Evolutionary conservation across 2,113 vertebrate species (phyloP).

Genomic region (Phocoena sinus): DNA sequence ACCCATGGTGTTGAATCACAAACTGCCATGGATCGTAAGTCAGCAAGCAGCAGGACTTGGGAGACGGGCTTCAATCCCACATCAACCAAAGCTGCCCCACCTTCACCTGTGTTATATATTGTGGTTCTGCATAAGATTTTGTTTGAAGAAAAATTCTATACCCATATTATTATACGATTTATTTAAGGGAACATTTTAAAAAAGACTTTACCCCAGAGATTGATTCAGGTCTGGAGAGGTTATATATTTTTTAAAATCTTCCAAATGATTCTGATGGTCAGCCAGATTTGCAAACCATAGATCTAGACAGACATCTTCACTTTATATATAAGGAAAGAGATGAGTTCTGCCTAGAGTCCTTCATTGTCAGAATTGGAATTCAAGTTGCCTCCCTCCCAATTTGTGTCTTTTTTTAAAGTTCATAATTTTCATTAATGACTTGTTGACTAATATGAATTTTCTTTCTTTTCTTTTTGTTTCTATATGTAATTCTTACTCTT

Average conservation of each 20-base stretch:
- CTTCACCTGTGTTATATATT: not conserved
- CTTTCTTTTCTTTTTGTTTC: not conserved
- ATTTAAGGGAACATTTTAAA: not conserved
- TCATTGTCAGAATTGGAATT: not conserved
- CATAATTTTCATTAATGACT: not conserved
- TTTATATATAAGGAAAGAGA: not conserved
- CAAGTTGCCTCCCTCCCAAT: not conserved
- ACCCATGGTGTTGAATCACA: not conserved
- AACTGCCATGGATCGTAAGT: not conserved
- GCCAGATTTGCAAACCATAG: not conserved
- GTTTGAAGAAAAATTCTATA: not conserved
- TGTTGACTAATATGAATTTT: not conserved
- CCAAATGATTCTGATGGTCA: not conserved
- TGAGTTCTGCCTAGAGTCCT: not conserved
- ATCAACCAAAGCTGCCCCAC: not conserved
- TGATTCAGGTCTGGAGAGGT: not conserved
- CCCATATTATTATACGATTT: not conserved
- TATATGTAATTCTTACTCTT: not conserved
- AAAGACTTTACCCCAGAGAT: not conserved
- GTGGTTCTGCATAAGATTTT: not conserved
- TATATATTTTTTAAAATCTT: not conserved
- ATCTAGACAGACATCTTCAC: not conserved
- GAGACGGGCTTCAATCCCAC: no score
- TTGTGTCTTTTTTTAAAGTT: not conserved
- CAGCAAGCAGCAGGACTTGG: not conserved